Base-by-base conservation (phyloP, 2,113 vertebrate species). In the Tupaia tana region DNA sequence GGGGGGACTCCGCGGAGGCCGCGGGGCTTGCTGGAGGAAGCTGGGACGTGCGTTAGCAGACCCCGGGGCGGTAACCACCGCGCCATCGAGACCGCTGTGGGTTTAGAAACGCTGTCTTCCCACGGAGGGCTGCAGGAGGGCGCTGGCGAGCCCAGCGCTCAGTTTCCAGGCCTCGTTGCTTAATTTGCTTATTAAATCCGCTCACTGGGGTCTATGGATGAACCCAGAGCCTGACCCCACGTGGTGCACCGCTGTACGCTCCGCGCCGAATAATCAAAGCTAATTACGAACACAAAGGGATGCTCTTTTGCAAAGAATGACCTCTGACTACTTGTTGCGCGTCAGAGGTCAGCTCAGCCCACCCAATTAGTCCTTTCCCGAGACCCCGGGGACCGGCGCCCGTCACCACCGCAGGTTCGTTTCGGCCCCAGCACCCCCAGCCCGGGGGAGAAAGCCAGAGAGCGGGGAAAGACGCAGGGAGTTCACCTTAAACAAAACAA, bases 201-300 rank as follows among this genome's bases (percentile, higher is more conserved):
- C 59, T 90, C 54, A 2, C 89, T 34, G 13, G 31, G 69, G 67
- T 74, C 43, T 34, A 2, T 6, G 56, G 13, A 7, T 3, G 58
- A 90, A 58, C 69, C 70, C 70, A 56, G 71, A 34, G 86, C 67
- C 86, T 67, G 86, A 94, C 34, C 89, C 73, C 67, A 77, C 6
- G 22, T 63, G 4, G 10, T 0, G 81, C 31, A 12, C 16, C 0
- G 1, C 84, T 1, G 0, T 18, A 54, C 86, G 74, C 92, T 94
- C 85, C 64, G 6, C 64, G 86, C 78, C 8, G 16, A 94, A 92
- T 84, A 95, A 95, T 86, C 86, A 94, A 75, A 97, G 86, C 92
- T 95, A 95, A 98, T 95, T 93, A 95, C 89, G 78, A 92, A 88
- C 96, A 96, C 95, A 96, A 96, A 97, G 92, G 52, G 95, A 73